These are phyloP conservation scores for Himantopus leucocephalus DNA, from an alignment of 2,113 vertebrate genomes.

Conservation along the genomic window DNA sequence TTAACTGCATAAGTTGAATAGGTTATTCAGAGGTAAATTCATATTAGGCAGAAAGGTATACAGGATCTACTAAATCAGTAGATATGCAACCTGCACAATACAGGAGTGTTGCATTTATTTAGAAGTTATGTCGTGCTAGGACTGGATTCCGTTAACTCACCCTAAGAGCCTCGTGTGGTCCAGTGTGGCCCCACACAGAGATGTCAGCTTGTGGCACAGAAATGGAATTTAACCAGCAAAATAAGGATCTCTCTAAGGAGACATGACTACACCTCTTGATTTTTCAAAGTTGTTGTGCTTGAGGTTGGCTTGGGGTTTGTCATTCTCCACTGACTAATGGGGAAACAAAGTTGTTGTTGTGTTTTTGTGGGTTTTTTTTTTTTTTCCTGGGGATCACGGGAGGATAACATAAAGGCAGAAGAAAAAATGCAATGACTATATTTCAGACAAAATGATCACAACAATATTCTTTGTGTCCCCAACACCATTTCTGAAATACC, in stretches of 20 bases:
- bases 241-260: not conserved
- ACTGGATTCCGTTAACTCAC: not conserved
- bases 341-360: not conserved
- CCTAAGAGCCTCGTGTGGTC: accelerated
- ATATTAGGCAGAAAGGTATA: not conserved
- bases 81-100: not conserved
- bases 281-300: not conserved
- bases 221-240: not conserved
- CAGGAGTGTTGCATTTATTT: accelerated
- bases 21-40: not conserved
- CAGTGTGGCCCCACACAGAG: not conserved
- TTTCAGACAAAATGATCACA: not conserved
- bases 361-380: not conserved
- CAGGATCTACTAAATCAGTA: not conserved
- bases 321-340: not conserved
- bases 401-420: not conserved
- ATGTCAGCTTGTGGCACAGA: not conserved
- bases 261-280: accelerated
- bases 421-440: not conserved
- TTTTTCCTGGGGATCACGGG: not conserved
- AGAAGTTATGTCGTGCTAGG: not conserved
- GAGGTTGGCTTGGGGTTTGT: not conserved
- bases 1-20: not conserved
- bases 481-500: not conserved
- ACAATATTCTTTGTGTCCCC: not conserved